These are phyloP conservation scores for Drosophila malerkotliana DNA, from an alignment of 1,140 invertebrate species.

Conservation along the genomic window DNA sequence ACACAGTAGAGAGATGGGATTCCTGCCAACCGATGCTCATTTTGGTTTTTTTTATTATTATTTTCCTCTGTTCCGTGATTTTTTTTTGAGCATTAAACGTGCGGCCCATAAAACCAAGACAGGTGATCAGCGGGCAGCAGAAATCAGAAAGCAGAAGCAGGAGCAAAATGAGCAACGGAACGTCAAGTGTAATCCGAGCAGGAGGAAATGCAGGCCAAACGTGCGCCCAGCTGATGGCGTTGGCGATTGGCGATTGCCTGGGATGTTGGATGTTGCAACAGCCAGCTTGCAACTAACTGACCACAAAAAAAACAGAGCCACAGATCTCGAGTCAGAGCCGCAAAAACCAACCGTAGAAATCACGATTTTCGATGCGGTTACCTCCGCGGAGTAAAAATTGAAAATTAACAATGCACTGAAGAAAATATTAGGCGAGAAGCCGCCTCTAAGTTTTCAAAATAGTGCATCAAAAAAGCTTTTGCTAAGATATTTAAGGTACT, in stretches of 20 bases:
- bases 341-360: constrained; percentile 76
- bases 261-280: constrained; percentile 56
- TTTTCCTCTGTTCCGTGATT: constrained; percentile 6
- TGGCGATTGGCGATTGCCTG: constrained; percentile 73
- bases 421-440: neutral
- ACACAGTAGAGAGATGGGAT: constrained; percentile 33
- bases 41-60: constrained; percentile 41
- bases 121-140: constrained; percentile 53
- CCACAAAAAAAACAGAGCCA: constrained; percentile 67
- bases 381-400: constrained; percentile 63
- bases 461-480: too few relatives aligned
- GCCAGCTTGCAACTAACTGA: constrained; percentile 60
- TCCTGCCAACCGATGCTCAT: constrained; percentile 12
- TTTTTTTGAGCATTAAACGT: constrained; percentile 66
- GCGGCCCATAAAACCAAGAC: constrained; percentile 73
- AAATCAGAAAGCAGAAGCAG: constrained; percentile 7
- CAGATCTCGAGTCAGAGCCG: constrained; percentile 26
- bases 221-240: constrained; percentile 78
- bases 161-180: constrained; percentile 45
- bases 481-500: too few relatives aligned
- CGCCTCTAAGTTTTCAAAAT: neutral
- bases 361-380: constrained; percentile 69
- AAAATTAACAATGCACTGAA: constrained; percentile 40
- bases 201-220: constrained; percentile 79
- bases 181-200: constrained; percentile 81